These are phyloP conservation scores for Huso huso DNA, from an alignment of 2,797 vertebrate species.

Conservation along the genomic window DNA sequence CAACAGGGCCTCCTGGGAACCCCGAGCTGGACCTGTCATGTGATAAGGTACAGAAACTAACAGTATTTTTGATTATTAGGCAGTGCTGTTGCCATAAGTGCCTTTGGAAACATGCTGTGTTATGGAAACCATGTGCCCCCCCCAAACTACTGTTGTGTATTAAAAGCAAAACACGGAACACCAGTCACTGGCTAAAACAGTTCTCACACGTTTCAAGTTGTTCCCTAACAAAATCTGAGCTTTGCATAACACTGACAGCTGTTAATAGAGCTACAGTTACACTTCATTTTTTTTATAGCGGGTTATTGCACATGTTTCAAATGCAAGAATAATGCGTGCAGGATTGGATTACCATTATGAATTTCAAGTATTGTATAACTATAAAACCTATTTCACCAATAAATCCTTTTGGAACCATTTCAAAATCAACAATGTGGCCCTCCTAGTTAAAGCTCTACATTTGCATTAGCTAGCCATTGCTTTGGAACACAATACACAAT, in stretches of 20 bases:
- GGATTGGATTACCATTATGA: slow-evolving; percentile 68
- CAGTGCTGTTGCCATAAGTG: slow-evolving; percentile 43
- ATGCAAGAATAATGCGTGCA: slow-evolving; percentile 53
- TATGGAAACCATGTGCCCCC: slow-evolving; percentile 35
- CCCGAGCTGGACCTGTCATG: slow-evolving; percentile 71
- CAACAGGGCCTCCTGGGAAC: slow-evolving; percentile 72
- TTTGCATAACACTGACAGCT: slow-evolving; percentile 56
- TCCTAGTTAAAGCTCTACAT: slow-evolving; percentile 37
- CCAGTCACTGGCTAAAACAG: slow-evolving; percentile 35
- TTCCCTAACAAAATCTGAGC: slow-evolving; percentile 35
- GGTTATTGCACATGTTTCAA: slow-evolving; percentile 52
- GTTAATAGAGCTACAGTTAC: slow-evolving; percentile 58
- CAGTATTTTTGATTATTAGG: slow-evolving; percentile 73
- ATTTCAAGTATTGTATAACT: slow-evolving; percentile 63
- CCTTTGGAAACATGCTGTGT: slow-evolving; percentile 54
- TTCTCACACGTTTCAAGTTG: slow-evolving; percentile 55
- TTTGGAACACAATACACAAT: slow-evolving; percentile 42
- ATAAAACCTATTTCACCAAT: slow-evolving; percentile 53
- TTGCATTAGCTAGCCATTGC: slow-evolving; percentile 35
- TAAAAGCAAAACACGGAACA: slow-evolving; percentile 33
- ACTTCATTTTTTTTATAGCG: slow-evolving; percentile 60
- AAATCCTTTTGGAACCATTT: slow-evolving; percentile 68
- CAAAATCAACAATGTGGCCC: slow-evolving; percentile 46
- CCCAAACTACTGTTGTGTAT: slow-evolving; percentile 40
- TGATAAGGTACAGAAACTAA: slow-evolving; percentile 63